Evolutionary conservation across 2,888 invertebrate species (phyloP).

Genomic region (Neoitamus cyanurus): DNA sequence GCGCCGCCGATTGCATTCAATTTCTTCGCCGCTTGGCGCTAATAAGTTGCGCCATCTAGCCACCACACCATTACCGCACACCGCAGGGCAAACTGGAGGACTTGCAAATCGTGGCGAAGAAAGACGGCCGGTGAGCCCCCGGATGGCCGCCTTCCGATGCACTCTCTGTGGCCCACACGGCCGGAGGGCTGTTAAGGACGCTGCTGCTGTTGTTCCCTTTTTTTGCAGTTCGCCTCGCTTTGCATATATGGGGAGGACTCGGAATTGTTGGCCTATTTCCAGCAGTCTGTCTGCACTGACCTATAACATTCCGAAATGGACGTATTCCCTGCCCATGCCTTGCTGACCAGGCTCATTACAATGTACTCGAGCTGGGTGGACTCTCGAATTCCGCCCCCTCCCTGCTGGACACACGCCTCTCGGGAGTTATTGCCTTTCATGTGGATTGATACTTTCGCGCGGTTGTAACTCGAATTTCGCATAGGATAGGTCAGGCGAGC

Average conservation of each 20-base stretch:
- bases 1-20: conserved; percentile 16
- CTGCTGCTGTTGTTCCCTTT: background rate
- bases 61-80: background rate
- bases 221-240: background rate
- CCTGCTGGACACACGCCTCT: background rate
- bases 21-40: conserved; percentile 16
- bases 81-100: background rate
- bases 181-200: background rate
- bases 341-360: background rate
- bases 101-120: background rate
- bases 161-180: background rate
- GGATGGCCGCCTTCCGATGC: background rate
- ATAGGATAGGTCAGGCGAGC: background rate
- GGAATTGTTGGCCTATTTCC: conserved; percentile 5
- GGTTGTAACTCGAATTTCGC: background rate
- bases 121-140: background rate
- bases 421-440: background rate
- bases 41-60: background rate
- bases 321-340: background rate
- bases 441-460: conserved; percentile 1
- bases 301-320: background rate
- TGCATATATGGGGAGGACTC: background rate
- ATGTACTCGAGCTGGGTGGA: background rate
- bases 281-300: conserved; percentile 1
- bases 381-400: background rate